Base-by-base conservation (phyloP, 2,888 invertebrate genomes). In the Brachycybe producta region DNA sequence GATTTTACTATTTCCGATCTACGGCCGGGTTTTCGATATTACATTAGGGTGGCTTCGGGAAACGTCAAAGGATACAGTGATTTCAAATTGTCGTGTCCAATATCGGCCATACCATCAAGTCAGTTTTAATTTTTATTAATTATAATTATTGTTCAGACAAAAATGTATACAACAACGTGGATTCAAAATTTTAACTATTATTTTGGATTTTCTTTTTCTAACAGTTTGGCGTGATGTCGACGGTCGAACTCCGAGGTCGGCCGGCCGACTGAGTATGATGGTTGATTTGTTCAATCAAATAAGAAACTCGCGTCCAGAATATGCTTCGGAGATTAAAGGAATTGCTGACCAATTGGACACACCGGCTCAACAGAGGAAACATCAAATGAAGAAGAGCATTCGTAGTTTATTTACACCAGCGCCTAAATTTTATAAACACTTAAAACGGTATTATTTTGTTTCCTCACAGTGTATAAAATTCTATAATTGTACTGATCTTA, bases 381-480 rank as follows among this genome's bases (percentile, higher is more conserved):
- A 82, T 17, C 61, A 59, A 61, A 77, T 82, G 58, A 65, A 69
- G 52, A 85, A 86, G 70, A 72, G 72, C 50, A 87, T 97, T 54
- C 83, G 92, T 56, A 91, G 94, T 63, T 74, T 97, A 34, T 97
- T 97, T 70, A 86, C 91, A 0, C 88, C 91, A 8, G 86, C 92
- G 46, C 88, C 91, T 63, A 97, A 95, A 71, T 95, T 97, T 65
- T 92, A 94, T 67, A 95, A 94, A 68, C 82, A 84, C 62, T 71
- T 95, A 53, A 76, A 85, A 64, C 79, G 84, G 84, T 83, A 65
- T 45, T n/a, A n/a, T n/a, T n/a, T n/a, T n/a, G n/a, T n/a, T n/a
- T n/a, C n/a, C n/a, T n/a, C n/a, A n/a, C n/a, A n/a, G n/a, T n/a
- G n/a, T n/a, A n/a, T n/a, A n/a, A n/a, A n/a, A 44, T 47, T 21